Conservation (phyloP, 2,113 vertebrate species). For the Verasper variegatus region DNA sequence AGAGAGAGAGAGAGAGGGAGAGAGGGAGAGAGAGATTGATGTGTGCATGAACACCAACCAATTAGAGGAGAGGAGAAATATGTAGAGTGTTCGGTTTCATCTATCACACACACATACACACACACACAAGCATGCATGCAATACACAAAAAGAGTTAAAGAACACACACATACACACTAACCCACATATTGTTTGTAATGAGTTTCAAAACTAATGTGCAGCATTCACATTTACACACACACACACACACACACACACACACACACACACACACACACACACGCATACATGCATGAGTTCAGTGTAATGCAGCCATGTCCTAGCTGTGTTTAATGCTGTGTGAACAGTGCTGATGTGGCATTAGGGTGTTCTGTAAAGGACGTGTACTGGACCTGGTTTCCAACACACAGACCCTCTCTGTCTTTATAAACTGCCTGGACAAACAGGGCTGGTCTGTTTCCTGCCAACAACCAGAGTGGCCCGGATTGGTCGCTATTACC, state of each 20-base stretch:
- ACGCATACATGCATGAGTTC: conserved; percentile 1
- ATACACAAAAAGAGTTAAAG: neutral
- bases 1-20: conserved; percentile 13
- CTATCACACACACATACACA: conserved; percentile 1
- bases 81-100: conserved; percentile 44
- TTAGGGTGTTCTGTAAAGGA: conserved; percentile 47
- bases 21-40: conserved; percentile 47
- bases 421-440: neutral
- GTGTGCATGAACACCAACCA: conserved; percentile 57
- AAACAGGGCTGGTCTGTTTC: neutral
- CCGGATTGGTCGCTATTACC: neutral
- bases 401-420: neutral
- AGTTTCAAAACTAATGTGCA: conserved; percentile 22
- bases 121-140: neutral
- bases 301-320: conserved; percentile 40
- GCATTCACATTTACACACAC: neutral
- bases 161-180: conserved; percentile 9
- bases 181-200: conserved; percentile 39
- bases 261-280: neutral
- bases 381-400: conserved; percentile 4
- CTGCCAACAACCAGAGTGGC: neutral
- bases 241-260: no score
- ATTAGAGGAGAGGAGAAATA: conserved; percentile 57
- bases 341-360: conserved; percentile 71
- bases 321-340: conserved; percentile 68